Evolutionary conservation across 2,888 invertebrate species (phyloP), one percentile per base, ranked within the genome.

Genomic region (Athripsodes cinereus): DNA sequence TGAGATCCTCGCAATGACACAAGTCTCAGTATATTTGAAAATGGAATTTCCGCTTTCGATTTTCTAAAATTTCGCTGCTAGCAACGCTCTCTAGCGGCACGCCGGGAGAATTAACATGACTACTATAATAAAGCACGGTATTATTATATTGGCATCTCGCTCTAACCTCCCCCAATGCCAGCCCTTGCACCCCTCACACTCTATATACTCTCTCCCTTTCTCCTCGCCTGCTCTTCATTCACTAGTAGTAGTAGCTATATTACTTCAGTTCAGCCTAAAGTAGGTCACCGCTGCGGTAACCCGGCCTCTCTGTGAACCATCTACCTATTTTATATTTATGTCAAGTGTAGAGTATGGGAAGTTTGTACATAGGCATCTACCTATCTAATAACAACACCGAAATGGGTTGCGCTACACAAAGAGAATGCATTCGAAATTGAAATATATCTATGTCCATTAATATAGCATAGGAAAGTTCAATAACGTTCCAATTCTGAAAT

Each of bases 161-260:
- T 34, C 52, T 52, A 18, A 34, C 26, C 16, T 16, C 40, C 40
- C 16, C 40, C 22, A 11, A n/a, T 22, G 1, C 13, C 31, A 51
- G 16, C 40, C 40, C 52, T 31, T 6, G 67, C 70, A 64, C 68
- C 61, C 66, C 68, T 65, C 61, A 57, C 64, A 64, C 31, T 11
- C 31, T 11, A 6, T 13, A n/a, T 5, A 40, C 64, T 58, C 60
- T 62, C 62, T 60, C 65, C 65, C 65, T 66, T 67, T 68, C 64
- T 62, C 52, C 66, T 64, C 56, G 64, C 65, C 65, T 62, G 63
- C 65, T 55, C 50, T 59, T 65, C 64, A 66, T 68, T 68, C 67
- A 64, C 57, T 31, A 22, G n/a, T n/a, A n/a, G n/a, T n/a, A n/a
- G n/a, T n/a, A n/a, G n/a, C n/a, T n/a, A n/a, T n/a, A n/a, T n/a